Percentiles rank a stretch among this genome's conserved stretches.
These are phyloP conservation scores for Plumapathes pennacea DNA, from an alignment of 92 coral and sea anemone species.

Conservation along the genomic window DNA sequence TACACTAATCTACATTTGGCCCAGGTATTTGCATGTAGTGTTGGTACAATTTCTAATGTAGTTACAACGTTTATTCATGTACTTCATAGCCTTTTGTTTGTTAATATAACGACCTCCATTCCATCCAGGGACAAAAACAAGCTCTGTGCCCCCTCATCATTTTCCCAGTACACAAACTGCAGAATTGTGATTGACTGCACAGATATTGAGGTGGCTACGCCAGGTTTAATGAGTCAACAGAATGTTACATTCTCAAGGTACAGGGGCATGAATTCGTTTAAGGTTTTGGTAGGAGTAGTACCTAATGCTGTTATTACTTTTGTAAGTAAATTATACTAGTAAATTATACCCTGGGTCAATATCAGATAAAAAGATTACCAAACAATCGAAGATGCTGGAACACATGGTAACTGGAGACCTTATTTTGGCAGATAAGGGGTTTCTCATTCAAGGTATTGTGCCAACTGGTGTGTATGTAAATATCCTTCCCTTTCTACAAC, in stretches of 20 bases:
- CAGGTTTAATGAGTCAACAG: conserved; percentile 37
- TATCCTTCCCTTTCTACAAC: conserved; percentile 53
- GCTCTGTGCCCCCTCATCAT: conserved; percentile 33
- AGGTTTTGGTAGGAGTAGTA: conserved; percentile 34
- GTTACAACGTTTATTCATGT: conserved; percentile 42
- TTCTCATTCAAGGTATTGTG: conserved; percentile 40
- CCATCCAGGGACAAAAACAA: conserved; percentile 42
- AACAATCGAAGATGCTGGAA: conserved; percentile 31
- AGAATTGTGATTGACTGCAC: conserved; percentile 50
- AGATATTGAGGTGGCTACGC: conserved; percentile 27
- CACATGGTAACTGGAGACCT: conserved; percentile 33
- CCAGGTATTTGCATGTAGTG: conserved; percentile 42
- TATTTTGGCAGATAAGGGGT: conserved; percentile 46
- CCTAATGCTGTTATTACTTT: conserved; percentile 43
- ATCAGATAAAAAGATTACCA: conserved; percentile 46
- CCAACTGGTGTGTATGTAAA: conserved; percentile 46
- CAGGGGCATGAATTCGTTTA: conserved; percentile 53
- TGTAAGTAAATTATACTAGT: conserved; percentile 27
- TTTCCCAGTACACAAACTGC: conserved; percentile 12
- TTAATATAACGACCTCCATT: conserved; percentile 23
- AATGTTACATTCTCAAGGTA: conserved; percentile 41
- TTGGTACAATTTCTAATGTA: conserved; percentile 47
- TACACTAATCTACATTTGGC: conserved; percentile 48
- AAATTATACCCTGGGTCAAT: conserved; percentile 48
- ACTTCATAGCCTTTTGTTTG: conserved; percentile 28